phyloP scores from a whole-genome alignment of 2,797 vertebrate species.

The Mallotus villosus region DNA sequence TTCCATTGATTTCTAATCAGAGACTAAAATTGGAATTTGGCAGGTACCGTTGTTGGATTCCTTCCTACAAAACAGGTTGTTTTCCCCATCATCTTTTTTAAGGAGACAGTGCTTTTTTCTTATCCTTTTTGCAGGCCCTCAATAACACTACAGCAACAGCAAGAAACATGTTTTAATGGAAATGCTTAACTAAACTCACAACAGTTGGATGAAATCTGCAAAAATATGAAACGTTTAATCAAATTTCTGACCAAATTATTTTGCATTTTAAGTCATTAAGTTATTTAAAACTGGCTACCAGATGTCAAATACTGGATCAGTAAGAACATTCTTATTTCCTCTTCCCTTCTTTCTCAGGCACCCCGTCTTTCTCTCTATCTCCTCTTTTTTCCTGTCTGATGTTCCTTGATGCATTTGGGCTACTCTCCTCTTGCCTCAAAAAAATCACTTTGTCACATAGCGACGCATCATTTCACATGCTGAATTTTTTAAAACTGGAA shows the following conservation, averaged over 20 bases:
- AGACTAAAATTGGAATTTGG: slow-evolving; percentile 19
- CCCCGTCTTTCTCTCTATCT: slow-evolving; percentile 16
- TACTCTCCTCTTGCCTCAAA: slow-evolving; percentile 64
- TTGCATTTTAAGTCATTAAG: no score
- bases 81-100: background rate
- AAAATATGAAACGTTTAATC: no score
- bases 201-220: no score
- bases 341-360: background rate
- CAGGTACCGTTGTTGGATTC: background rate
- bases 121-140: background rate
- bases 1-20: slow-evolving; percentile 46
- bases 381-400: slow-evolving; percentile 21
- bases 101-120: background rate
- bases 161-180: no score
- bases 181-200: no score
- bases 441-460: slow-evolving; percentile 83
- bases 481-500: slow-evolving; percentile 80
- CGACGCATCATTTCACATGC: slow-evolving; percentile 80
- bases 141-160: background rate
- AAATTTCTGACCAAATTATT: no score
- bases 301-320: background rate
- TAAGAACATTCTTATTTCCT: background rate
- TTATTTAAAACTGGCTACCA: background rate
- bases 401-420: slow-evolving; percentile 61
- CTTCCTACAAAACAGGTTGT: slow-evolving; percentile 9